Evolutionary conservation across 1,140 invertebrate species (phyloP), one percentile per base, ranked within the genome.

Genomic region (Eubasilissa regina): DNA sequence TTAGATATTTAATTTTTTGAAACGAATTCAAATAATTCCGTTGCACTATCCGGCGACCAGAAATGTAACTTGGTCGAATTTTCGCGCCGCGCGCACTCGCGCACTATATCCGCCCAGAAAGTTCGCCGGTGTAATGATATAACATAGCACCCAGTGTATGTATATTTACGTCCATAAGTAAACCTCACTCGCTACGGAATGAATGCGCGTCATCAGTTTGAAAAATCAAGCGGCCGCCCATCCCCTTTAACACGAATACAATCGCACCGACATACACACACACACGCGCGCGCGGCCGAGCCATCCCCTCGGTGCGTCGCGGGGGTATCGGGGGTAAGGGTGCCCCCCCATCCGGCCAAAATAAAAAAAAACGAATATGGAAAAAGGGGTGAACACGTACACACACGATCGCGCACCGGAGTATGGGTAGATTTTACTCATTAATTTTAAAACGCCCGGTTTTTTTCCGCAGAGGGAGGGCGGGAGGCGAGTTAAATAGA

Each of bases 371-470:
- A 80, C 81, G 78, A 74, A 80, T 80, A 79, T 80, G 81, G 81
- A 80, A 80, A 82, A 82, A 82, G 78, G 81, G 78, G 75, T 80
- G 81, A 80, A 78, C 44, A 74, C 70, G 48, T 72, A 77, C 78
- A 82, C 78, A 80, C 78, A 74, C 76, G 60, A 66, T 77, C 60
- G 60, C 58, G 60, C n/a, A 77, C 48, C 58, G 66, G 73, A 76
- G 81, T 70, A 64, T 78, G 70, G 81, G 81, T 82, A 81, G 81
- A 80, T 78, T 89, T 88, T 89, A 89, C 89, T 89, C 88, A 89
- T 89, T 89, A 89, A 89, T 89, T 89, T 89, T 89, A 89, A 89
- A 89, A 89, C 87, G 88, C 87, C 85, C 88, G 88, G 88, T 89
- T 89, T 89, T 35, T 81, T 81, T 77, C 70, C 75, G 79, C 75